These are phyloP conservation scores for Aphaenogaster rudis DNA, from an alignment of 1,140 invertebrate genomes.

Conservation along the genomic window DNA sequence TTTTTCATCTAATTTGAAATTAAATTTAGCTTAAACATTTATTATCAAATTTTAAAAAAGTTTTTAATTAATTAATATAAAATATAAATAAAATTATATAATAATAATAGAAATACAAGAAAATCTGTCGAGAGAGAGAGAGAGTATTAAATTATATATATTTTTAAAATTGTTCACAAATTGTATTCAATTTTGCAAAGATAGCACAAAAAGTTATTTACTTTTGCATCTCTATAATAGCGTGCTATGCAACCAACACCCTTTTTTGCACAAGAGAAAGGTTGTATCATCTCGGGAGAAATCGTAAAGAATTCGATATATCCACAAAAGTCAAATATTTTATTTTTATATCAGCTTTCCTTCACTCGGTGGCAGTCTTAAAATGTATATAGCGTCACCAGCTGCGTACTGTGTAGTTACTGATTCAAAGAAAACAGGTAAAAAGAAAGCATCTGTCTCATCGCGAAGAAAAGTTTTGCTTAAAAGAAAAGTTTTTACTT, in stretches of 20 bases:
- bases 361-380: not conserved
- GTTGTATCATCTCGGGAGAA: not conserved
- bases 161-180: not conserved
- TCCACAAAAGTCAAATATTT: constrained; percentile 5
- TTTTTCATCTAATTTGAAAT: not conserved
- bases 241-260: not conserved
- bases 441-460: not conserved
- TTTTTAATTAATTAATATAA: not conserved
- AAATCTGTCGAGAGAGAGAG: not conserved
- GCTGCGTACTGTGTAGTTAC: constrained; percentile 6
- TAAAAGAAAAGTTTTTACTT: not conserved
- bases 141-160: not conserved
- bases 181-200: constrained; percentile 3
- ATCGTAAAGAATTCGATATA: constrained; percentile 10
- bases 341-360: not conserved
- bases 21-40: not conserved
- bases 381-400: constrained; percentile 26
- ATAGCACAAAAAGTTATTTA: constrained; percentile 7
- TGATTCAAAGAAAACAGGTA: constrained; percentile 6
- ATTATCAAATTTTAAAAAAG: not conserved
- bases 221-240: constrained; percentile 33
- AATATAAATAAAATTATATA: not conserved
- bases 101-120: not conserved
- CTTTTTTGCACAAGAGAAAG: not conserved
- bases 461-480: not conserved